Conservation (phyloP, 2,797 vertebrate genomes). For the Neosilurus mollespiculum region DNA sequence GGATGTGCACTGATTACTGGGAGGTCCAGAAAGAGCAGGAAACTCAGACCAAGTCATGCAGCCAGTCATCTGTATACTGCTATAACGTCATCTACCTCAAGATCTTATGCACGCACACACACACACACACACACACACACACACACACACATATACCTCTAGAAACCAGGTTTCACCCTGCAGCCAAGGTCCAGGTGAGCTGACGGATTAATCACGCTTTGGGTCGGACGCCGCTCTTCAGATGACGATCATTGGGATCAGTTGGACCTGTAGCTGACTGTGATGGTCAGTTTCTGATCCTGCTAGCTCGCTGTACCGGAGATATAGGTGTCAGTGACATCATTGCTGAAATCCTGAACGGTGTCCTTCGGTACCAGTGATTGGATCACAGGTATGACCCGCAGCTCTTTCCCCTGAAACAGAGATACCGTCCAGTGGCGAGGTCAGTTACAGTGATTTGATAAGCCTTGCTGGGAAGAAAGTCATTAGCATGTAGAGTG, state of each 20-base stretch:
- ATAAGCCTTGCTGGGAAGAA: slow-evolving; percentile 19
- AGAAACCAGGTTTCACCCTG: background rate
- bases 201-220: background rate
- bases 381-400: background rate
- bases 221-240: background rate
- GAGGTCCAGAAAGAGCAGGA: background rate
- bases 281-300: background rate
- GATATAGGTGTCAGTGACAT: slow-evolving; percentile 10
- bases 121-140: too few relatives aligned
- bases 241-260: slow-evolving; percentile 6
- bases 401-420: background rate
- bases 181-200: background rate
- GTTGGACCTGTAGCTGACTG: slow-evolving; percentile 24
- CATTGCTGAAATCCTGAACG: slow-evolving; percentile 1
- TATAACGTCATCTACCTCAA: background rate
- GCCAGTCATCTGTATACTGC: background rate
- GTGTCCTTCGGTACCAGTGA: background rate
- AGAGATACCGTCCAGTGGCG: background rate
- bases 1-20: slow-evolving; percentile 11
- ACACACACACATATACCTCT: slow-evolving; percentile 1
- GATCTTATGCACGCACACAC: too few relatives aligned
- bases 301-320: slow-evolving; percentile 7
- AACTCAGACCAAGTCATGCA: slow-evolving; percentile 28
- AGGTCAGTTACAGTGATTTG: slow-evolving; percentile 27
- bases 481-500: slow-evolving; percentile 54